These are phyloP conservation scores for Phasia obesa DNA, from an alignment of 2,888 invertebrate genomes.

Conservation along the genomic window DNA sequence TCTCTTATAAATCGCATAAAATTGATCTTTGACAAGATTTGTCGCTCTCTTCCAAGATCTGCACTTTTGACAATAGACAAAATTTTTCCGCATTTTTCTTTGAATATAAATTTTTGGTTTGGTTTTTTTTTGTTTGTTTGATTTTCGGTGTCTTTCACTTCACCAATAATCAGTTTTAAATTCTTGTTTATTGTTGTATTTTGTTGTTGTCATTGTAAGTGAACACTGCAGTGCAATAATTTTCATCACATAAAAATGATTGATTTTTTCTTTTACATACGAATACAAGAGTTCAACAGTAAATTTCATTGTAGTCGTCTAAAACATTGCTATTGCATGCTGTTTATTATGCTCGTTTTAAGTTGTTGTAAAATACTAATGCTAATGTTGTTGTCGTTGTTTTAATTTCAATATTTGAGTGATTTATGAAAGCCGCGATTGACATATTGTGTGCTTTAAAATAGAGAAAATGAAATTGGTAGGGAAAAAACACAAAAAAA, in stretches of 20 bases:
- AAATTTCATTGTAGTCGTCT: constrained; percentile 56
- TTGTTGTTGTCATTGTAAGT: constrained; percentile 21
- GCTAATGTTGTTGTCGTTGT: constrained; percentile 27
- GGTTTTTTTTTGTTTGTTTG: not conserved
- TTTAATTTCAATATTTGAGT: constrained; percentile 61
- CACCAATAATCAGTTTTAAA: constrained; percentile 26
- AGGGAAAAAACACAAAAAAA: not conserved
- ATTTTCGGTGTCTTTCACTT: constrained; percentile 39
- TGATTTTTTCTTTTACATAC: constrained; percentile 41
- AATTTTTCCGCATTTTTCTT: constrained; percentile 33
- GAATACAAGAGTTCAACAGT: constrained; percentile 26
- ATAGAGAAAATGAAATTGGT: not conserved
- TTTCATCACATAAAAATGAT: constrained; percentile 52
- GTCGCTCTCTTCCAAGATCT: constrained; percentile 13
- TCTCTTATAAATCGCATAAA: constrained; percentile 29
- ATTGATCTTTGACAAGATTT: constrained; percentile 49
- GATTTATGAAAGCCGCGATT: constrained; percentile 66
- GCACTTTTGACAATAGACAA: constrained; percentile 16
- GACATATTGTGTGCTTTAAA: constrained; percentile 64
- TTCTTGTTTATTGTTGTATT: constrained; percentile 12
- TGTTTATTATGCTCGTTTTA: constrained; percentile 42
- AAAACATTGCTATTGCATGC: constrained; percentile 57
- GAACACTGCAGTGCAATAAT: constrained; percentile 34
- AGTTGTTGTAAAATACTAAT: constrained; percentile 36
- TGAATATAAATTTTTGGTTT: too few species aligned